These are phyloP conservation scores for Anagyrus pseudococci DNA, from an alignment of 2,888 invertebrate genomes.

Conservation along the genomic window DNA sequence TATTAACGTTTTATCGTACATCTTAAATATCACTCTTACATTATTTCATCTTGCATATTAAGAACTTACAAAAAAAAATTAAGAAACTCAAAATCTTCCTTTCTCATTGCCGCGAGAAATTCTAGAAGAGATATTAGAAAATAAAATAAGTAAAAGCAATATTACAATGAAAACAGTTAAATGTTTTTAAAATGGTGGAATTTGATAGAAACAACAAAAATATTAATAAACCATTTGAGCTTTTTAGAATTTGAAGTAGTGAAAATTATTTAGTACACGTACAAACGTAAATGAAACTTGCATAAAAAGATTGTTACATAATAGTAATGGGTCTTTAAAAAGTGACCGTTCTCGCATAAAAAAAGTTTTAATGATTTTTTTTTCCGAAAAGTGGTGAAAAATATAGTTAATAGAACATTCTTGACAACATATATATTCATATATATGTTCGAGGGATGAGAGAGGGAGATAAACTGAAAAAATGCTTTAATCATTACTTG, in stretches of 20 bases:
- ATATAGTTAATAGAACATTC: slow-evolving; percentile 7
- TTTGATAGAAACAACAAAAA: background rate
- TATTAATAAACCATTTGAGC: too few relatives aligned
- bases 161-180: background rate
- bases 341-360: slow-evolving; percentile 26
- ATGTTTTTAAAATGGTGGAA: background rate
- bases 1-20: too few relatives aligned
- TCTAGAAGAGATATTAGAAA: too few relatives aligned
- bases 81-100: too few relatives aligned
- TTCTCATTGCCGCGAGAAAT: too few relatives aligned
- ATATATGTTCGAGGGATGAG: background rate
- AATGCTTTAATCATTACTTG: slow-evolving; percentile 3
- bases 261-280: background rate
- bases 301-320: background rate
- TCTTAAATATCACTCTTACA: too few relatives aligned
- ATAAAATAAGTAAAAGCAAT: background rate
- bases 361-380: too few relatives aligned
- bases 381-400: slow-evolving; percentile 23
- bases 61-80: too few relatives aligned
- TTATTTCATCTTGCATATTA: too few relatives aligned
- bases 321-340: background rate
- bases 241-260: too few relatives aligned
- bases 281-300: background rate
- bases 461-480: slow-evolving; percentile 16
- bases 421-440: slow-evolving; percentile 11